These are phyloP conservation scores for Acanthurus lineatus DNA, from an alignment of 2,797 vertebrate species.

Conservation along the genomic window DNA sequence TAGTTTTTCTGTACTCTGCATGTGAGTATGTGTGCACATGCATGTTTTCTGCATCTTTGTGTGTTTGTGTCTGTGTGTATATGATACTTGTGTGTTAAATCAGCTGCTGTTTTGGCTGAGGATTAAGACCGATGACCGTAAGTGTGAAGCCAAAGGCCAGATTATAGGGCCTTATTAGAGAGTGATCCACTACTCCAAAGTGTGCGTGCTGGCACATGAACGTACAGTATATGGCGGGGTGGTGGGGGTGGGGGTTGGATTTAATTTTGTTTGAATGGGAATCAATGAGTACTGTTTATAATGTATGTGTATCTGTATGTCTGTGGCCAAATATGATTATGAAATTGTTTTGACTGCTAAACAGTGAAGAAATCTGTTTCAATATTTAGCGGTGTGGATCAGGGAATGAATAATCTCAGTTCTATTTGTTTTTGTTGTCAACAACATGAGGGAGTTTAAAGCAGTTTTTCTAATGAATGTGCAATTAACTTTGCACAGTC, in stretches of 20 bases:
- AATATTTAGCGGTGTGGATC: background rate
- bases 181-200: slow-evolving; percentile 64
- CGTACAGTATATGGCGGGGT: background rate
- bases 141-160: slow-evolving; percentile 76
- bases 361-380: background rate
- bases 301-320: background rate
- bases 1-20: background rate
- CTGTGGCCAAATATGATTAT: background rate
- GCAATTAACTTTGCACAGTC: background rate
- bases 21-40: background rate
- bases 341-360: background rate
- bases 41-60: background rate
- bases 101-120: slow-evolving; percentile 67
- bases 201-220: slow-evolving; percentile 40
- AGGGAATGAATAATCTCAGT: background rate
- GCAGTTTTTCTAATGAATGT: background rate
- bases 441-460: background rate
- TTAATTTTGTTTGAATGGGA: slow-evolving; percentile 20
- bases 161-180: slow-evolving; percentile 77
- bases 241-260: background rate
- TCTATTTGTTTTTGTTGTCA: background rate
- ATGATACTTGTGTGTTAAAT: slow-evolving; percentile 38
- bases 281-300: background rate
- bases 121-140: slow-evolving; percentile 72
- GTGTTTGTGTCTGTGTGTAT: background rate